These are phyloP conservation scores for Cyphomyrmex costatus DNA, from an alignment of 1,140 invertebrate species.

Conservation along the genomic window DNA sequence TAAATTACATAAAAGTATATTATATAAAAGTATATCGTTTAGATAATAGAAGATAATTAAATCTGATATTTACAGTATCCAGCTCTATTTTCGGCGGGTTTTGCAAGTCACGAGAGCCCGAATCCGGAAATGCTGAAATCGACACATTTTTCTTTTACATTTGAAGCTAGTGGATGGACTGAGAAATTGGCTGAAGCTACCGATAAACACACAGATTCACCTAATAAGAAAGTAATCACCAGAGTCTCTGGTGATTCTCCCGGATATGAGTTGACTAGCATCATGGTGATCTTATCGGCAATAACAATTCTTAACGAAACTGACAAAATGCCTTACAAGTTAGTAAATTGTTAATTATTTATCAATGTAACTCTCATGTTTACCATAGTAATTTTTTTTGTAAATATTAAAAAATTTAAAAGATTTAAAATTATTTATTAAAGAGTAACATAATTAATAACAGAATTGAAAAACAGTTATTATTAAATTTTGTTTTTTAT, in stretches of 20 bases:
- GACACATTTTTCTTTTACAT: conserved; percentile 89
- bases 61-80: conserved; percentile 88
- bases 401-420: neutral
- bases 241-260: conserved; percentile 90
- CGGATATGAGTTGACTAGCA: conserved; percentile 94
- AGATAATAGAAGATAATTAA: conserved; percentile 5
- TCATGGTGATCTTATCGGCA: conserved; percentile 90
- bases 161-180: conserved; percentile 93
- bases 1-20: too few relatives aligned
- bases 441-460: neutral
- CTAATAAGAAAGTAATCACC: conserved; percentile 90
- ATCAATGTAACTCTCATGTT: neutral
- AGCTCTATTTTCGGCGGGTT: conserved; percentile 91
- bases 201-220: conserved; percentile 88
- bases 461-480: neutral
- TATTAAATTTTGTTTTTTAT: neutral
- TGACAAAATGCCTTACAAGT: conserved; percentile 92
- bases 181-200: conserved; percentile 88
- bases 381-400: neutral
- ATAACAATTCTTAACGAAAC: conserved; percentile 92
- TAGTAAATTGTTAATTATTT: conserved; percentile 47
- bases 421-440: neutral
- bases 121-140: conserved; percentile 89
- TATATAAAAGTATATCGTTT: too few relatives aligned
- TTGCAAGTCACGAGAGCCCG: conserved; percentile 90